Evolutionary conservation across 2,797 vertebrate species (phyloP).

Genomic region (Notolepis coatsorum): DNA sequence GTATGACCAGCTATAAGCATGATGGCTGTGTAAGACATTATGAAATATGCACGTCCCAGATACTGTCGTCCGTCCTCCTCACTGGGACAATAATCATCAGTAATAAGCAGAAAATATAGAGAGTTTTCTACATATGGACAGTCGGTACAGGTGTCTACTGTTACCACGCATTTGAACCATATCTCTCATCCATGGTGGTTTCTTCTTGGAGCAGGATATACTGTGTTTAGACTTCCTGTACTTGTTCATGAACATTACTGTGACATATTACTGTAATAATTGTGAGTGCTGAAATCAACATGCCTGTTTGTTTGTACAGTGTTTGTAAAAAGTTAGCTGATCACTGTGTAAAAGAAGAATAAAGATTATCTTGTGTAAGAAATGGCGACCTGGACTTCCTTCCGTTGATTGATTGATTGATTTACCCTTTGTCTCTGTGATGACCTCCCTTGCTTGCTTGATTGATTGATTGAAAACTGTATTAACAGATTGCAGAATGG

Average conservation of each 20-base stretch:
- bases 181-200: not conserved
- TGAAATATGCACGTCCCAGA: not conserved
- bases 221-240: constrained; percentile 23
- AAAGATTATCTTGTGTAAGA: constrained; percentile 65
- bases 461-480: too few relatives aligned
- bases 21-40: constrained; percentile 42
- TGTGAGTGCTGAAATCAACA: constrained; percentile 38
- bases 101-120: not conserved
- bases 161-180: not conserved
- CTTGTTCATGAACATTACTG: constrained; percentile 35
- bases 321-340: constrained; percentile 56
- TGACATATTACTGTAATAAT: constrained; percentile 45
- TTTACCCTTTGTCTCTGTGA: too few relatives aligned
- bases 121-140: not conserved
- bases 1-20: constrained; percentile 43
- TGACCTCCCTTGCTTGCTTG: too few relatives aligned
- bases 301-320: constrained; percentile 54
- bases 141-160: not conserved
- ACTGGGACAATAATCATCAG: not conserved
- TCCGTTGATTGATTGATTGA: too few relatives aligned
- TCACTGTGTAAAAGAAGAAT: constrained; percentile 69
- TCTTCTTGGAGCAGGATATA: constrained; percentile 2
- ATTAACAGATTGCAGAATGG: too few relatives aligned
- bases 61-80: too few relatives aligned
- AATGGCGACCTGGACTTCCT: not conserved